phyloP scores from a whole-genome alignment of 1,140 invertebrate genomes.

The Drosophila kepulauana region DNA sequence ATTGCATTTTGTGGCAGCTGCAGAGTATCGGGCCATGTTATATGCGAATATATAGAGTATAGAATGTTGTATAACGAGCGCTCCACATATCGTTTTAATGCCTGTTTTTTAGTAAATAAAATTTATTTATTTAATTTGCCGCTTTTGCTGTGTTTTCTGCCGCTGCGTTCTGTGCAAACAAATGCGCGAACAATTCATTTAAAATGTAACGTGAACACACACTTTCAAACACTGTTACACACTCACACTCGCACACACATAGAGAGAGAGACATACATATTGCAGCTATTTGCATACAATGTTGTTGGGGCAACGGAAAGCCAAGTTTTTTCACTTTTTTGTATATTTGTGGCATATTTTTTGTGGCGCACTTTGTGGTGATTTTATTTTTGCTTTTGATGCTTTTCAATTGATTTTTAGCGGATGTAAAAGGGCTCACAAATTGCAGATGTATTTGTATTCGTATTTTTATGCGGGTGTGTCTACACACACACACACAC shows the following conservation, averaged over 20 bases:
- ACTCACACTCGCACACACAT: neutral
- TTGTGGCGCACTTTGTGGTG: conserved; percentile 50
- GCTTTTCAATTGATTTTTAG: conserved; percentile 52
- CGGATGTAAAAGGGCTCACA: conserved; percentile 25
- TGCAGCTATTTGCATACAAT: conserved; percentile 67
- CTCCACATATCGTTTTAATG: conserved; percentile 42
- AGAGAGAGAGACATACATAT: conserved; percentile 22
- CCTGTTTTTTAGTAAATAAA: conserved; percentile 63
- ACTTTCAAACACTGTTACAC: conserved; percentile 15
- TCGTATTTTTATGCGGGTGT: conserved; percentile 4
- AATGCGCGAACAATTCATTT: conserved; percentile 79
- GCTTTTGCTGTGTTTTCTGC: conserved; percentile 48
- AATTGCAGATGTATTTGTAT: conserved; percentile 12
- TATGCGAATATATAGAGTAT: neutral
- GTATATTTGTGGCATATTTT: conserved; percentile 62
- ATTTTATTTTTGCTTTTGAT: conserved; percentile 45
- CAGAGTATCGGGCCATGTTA: conserved; percentile 17
- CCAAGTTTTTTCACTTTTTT: conserved; percentile 49
- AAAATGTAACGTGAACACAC: conserved; percentile 67
- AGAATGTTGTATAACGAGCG: conserved; percentile 17
- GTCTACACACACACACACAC: neutral
- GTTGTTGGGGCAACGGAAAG: conserved; percentile 70
- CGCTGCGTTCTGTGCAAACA: conserved; percentile 66
- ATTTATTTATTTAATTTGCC: conserved; percentile 79
- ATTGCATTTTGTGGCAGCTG: conserved; percentile 61